Evolutionary conservation across 2,797 vertebrate genomes (phyloP), one percentile per base, ranked within the genome.

Genomic region (Danio aesculapii): DNA sequence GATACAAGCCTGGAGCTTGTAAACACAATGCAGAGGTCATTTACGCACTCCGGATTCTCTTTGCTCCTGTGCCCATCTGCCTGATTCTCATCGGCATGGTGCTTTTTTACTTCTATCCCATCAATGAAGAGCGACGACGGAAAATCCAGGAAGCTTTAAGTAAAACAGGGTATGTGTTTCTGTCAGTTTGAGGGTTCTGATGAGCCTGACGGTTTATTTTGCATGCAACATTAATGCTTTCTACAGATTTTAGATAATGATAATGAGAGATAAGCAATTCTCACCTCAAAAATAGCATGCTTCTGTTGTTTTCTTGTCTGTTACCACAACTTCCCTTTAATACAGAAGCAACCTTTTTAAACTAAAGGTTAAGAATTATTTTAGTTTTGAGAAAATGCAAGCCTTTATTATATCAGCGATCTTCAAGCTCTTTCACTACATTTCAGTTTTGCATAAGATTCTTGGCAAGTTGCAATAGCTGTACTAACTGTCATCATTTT

Each of bases 71-170:
- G 8, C 90, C 89, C 8, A 88, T 92, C 61, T 64, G 19, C n/a
- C 83, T 94, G 76, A 72, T 92, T 13, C 63, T 93, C 14, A 1
- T 84, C 1, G 84, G 91, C 41, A 78, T 93, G 75, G 6, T 78
- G 8, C 58, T 89, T 30, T 92, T 93, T 83, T 88, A 13, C 83
- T 86, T 91, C 75, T 90, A 93, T 68, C 90, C 92, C 72, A 91
- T 92, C 74, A 66, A 87, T 9, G 88, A 93, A 69, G 16, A 87
- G 49, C 67, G 81, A 14, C 91, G 89, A 17, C 80, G 69, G 53
- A 57, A 91, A 82, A 90, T 89, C 75, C 83, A 88, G 50, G 41
- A 1, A 0, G 87, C 83, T 59, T 84, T 92, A 61, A 79, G 71
- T 50, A 76, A 82, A 21, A 46, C 13, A 50, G 16, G 16, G 76